These are phyloP conservation scores for Limonius californicus DNA, from an alignment of 1,140 invertebrate genomes.

Conservation along the genomic window DNA sequence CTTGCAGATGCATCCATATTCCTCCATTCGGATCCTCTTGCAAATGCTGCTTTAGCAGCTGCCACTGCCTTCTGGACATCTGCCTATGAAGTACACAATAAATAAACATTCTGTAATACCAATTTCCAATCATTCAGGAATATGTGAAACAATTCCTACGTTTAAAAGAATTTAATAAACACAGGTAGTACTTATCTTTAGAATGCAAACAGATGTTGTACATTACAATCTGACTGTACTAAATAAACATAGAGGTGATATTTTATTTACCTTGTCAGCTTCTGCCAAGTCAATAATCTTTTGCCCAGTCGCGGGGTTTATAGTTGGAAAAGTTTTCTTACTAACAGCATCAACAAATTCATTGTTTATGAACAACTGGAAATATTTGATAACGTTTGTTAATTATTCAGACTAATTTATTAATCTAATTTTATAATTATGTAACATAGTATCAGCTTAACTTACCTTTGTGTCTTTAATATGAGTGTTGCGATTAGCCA, in stretches of 20 bases:
- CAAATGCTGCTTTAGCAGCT: slow-evolving; percentile 74
- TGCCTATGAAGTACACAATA: slow-evolving; percentile 52
- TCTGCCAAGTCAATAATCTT: slow-evolving; percentile 78
- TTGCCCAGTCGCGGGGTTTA: slow-evolving; percentile 78
- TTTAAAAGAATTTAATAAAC: too few relatives aligned
- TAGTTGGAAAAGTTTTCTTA: slow-evolving; percentile 65
- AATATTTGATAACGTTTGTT: slow-evolving; percentile 27
- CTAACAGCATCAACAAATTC: slow-evolving; percentile 79
- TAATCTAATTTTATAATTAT: background rate
- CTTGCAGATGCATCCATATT: slow-evolving; percentile 71
- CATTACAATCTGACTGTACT: too few relatives aligned
- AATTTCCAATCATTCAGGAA: too few relatives aligned
- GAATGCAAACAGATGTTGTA: too few relatives aligned
- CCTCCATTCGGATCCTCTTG: slow-evolving; percentile 71
- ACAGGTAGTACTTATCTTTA: too few relatives aligned
- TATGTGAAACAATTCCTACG: too few relatives aligned
- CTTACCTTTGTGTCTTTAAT: slow-evolving; percentile 4
- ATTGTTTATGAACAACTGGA: slow-evolving; percentile 91
- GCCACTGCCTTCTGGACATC: slow-evolving; percentile 70
- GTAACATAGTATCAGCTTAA: too few relatives aligned
- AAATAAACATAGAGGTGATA: too few relatives aligned
- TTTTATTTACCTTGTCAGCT: slow-evolving; percentile 68
- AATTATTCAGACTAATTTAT: too few relatives aligned
- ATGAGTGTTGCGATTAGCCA: background rate
- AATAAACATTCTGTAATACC: too few relatives aligned